Base-by-base conservation (phyloP, 2,888 invertebrate species). In the Limenitis camilla region DNA sequence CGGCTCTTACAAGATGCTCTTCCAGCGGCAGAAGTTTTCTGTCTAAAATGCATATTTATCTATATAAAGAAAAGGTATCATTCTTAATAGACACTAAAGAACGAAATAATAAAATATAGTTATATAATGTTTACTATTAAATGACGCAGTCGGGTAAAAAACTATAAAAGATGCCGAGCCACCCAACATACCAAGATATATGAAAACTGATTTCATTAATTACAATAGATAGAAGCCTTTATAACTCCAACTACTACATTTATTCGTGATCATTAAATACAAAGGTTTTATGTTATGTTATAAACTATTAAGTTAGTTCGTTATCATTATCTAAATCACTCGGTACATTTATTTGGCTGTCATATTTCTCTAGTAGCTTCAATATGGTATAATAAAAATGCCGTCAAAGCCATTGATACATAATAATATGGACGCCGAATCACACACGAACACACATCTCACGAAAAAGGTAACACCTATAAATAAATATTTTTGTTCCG, bases 311-410 rank as follows among this genome's bases (percentile, higher is more conserved):
- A 78, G 76, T 72, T 61, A 63, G 62, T 68, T 71, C 67, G 72
- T 81, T 80, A 81, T 82, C 81, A 77, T 73, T 76, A 81, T 81
- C 76, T 71, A 66, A 73, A 82, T 81, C 81, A 74, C 69, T 62
- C 68, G 61, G 59, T 59, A 68, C 77, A 81, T 80, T 81, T 79
- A 81, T 81, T 74, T 66, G 62, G 72, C 72, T 78, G 79, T 77
- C 80, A 78, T 78, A 75, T 81, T 78, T 50, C 56, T 50, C 51
- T 55, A 51, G 57, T 57, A 57, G 58, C 51, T 47, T 53, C 40
- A 42, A 30, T 43, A 38, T 45, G 42, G 40, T 19, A 50, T 52
- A 50, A 53, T 55, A 52, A 55, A 50, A 55, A 50, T 52, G 55
- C 50, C 55, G 55, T 52, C 49, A 35, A 40, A 46, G 40, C 40